Percentiles rank a stretch among this genome's conserved stretches.
Conservation (phyloP, 1,140 invertebrate species). For the Drosophila takahashii region DNA sequence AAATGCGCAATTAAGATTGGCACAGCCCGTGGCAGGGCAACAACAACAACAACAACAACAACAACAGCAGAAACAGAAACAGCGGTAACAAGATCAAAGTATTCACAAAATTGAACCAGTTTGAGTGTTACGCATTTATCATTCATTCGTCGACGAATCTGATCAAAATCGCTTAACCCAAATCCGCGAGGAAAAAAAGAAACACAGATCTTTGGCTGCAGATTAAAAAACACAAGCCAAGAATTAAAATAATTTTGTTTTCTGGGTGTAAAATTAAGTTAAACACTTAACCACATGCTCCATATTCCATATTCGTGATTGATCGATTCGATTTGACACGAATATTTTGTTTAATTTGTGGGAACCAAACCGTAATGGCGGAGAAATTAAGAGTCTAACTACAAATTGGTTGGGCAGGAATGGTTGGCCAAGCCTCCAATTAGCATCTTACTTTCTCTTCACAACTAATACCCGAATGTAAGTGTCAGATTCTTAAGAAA, state of each 20-base stretch:
- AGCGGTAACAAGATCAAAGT: constrained; percentile 50
- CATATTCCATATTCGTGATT: constrained; percentile 34
- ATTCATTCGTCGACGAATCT: constrained; percentile 54
- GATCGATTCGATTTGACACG: constrained; percentile 24
- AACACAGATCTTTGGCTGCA: constrained; percentile 11
- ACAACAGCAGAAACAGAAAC: no score
- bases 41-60: no score
- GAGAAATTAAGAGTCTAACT: constrained; percentile 15
- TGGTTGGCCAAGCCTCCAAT: constrained; percentile 22
- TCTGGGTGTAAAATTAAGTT: constrained; percentile 18
- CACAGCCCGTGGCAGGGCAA: constrained; percentile 57
- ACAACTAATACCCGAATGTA: background rate
- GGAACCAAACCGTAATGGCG: constrained; percentile 4
- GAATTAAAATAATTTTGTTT: constrained; percentile 30
- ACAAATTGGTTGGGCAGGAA: constrained; percentile 18
- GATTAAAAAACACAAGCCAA: constrained; percentile 40
- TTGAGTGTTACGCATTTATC: constrained; percentile 80
- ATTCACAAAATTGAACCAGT: constrained; percentile 79
- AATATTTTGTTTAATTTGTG: constrained; percentile 23
- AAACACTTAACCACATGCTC: constrained; percentile 40
- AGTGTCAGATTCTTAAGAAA: background rate
- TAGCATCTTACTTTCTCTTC: constrained; percentile 21
- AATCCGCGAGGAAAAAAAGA: constrained; percentile 23
- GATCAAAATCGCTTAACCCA: constrained; percentile 45
- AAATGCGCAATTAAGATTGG: constrained; percentile 83